Evolutionary conservation across 2,888 invertebrate genomes (phyloP).

Genomic region (Cryptosula pallasiana): DNA sequence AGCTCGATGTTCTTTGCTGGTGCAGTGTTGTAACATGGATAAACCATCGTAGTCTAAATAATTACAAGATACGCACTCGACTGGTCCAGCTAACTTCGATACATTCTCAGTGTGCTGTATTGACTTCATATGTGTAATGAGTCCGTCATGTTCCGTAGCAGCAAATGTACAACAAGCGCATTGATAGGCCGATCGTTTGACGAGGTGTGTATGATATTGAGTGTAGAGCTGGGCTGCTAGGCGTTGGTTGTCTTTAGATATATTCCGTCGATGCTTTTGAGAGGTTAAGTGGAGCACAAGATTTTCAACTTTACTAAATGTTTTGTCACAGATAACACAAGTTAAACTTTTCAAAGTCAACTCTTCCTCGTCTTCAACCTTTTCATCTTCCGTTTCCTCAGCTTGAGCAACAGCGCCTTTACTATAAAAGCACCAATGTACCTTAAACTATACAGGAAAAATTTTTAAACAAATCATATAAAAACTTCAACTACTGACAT

Average conservation of each 20-base stretch:
- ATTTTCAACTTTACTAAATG: slow-evolving; percentile 2
- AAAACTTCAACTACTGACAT: too few relatives aligned
- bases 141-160: too few relatives aligned
- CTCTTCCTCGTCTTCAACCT: neutral
- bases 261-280: neutral
- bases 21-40: neutral
- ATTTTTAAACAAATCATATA: too few relatives aligned
- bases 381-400: too few relatives aligned
- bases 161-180: neutral
- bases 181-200: neutral
- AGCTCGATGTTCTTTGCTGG: neutral
- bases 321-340: neutral
- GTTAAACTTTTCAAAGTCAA: too few relatives aligned
- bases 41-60: neutral
- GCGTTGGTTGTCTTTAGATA: neutral
- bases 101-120: neutral
- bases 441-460: too few relatives aligned
- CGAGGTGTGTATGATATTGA: neutral
- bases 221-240: slow-evolving; percentile 7
- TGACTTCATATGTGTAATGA: slow-evolving; percentile 5
- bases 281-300: neutral
- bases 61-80: neutral
- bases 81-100: neutral
- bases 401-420: too few relatives aligned
- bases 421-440: too few relatives aligned